Evolutionary conservation across 2,888 invertebrate species (phyloP).

Genomic region (Argyra leucocephala): DNA sequence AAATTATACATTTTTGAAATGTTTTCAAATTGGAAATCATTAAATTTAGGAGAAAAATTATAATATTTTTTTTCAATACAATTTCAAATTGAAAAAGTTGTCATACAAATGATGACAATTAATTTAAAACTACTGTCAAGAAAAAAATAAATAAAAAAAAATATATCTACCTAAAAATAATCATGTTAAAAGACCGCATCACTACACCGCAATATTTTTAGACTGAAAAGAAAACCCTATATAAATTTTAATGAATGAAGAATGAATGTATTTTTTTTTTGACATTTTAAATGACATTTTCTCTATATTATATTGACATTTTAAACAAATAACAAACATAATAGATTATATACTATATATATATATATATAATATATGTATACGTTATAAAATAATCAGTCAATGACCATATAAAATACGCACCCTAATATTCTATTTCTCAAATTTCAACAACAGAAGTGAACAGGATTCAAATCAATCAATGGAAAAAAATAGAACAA

Average conservation of each 20-base stretch:
- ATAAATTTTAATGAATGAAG: not conserved
- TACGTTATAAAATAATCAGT: not conserved
- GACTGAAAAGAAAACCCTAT: not conserved
- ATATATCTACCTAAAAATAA: not conserved
- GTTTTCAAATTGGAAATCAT: too few species aligned
- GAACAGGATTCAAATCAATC: too few species aligned
- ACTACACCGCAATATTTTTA: not conserved
- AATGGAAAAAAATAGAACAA: not conserved
- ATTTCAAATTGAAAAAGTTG: not conserved
- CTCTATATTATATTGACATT: not conserved
- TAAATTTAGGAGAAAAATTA: too few species aligned
- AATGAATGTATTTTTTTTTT: not conserved
- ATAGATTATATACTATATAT: not conserved
- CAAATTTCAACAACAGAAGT: too few species aligned
- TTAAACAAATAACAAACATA: not conserved
- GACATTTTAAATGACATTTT: not conserved
- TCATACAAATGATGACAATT: not conserved
- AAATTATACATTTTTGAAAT: too few species aligned
- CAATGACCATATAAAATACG: not conserved
- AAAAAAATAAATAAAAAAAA: not conserved
- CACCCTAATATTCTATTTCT: not conserved
- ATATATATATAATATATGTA: not conserved
- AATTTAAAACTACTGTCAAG: not conserved
- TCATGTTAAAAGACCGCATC: not conserved
- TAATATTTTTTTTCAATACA: too few species aligned